Base-by-base conservation (phyloP, 2,797 vertebrate species). In the Xenopus petersii region DNA sequence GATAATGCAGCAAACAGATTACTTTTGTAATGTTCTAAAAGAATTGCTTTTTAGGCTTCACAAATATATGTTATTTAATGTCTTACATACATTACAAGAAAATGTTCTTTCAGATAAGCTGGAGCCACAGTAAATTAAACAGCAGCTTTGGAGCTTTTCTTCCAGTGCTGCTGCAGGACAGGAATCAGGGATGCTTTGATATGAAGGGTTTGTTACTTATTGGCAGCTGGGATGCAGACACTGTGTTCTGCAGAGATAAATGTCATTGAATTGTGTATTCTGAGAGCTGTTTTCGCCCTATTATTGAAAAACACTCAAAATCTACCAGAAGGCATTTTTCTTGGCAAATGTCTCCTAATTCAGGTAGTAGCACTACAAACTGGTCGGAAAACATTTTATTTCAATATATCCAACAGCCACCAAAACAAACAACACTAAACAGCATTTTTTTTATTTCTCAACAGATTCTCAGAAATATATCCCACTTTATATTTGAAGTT, bases 221-320 rank as follows among this genome's bases (percentile, higher is more conserved):
- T 74, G 62, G 55, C 55, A 79, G 47, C 62, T 79, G 47, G 70
- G 64, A 67, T 56, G 48, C 75, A 72, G 58, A 61, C 10, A 56
- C 64, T 63, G 51, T 75, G 42, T 16, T 16, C 24, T 48, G 64
- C 33, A 63, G 73, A 80, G 64, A 77, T 77, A 77, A 77, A 77
- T 67, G 33, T 67, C 75, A 77, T 67, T 63, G 70, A 72, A 77
- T 62, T 67, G 24, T 15, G 66, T 47, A 58, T 72, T 72, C 70
- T 62, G 47, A 61, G 46, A 56, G 54, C 15, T 16, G 13, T 56
- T 56, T 17, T 56, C 54, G 17, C n/a, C 16, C 16, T 56, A 56
- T 70, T 70, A 51, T 64, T 49, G 63, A 59, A 56, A 66, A 63
- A 15, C 63, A 48, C 60, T 63, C 16, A 61, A 26, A 63, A 16